A percentile compares a stretch with the other conserved stretches of the same genome.
Conservation (phyloP, 2,113 vertebrate genomes). For the Phocoena sinus region DNA sequence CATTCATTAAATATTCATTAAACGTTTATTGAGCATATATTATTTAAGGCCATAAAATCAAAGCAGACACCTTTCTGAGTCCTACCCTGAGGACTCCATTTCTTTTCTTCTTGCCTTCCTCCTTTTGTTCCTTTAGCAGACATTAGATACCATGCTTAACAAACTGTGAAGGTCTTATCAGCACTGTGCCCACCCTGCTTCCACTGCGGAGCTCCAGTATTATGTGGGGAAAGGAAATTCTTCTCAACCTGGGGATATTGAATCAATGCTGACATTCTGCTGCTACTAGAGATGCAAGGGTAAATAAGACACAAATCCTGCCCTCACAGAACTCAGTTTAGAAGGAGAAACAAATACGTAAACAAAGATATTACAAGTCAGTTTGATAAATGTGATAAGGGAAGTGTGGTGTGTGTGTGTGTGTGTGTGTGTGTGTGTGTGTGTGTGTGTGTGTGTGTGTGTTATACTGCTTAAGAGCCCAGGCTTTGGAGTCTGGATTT, state of each 20-base stretch:
- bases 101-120: background rate
- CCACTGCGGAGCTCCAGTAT: background rate
- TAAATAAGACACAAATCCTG: background rate
- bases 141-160: background rate
- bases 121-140: background rate
- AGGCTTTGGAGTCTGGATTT: background rate
- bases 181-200: background rate
- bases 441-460: background rate
- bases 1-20: background rate
- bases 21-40: background rate
- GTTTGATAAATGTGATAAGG: conserved; percentile 1
- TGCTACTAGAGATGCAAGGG: background rate
- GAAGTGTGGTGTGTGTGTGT: background rate
- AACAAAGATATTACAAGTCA: conserved; percentile 1
- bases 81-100: background rate
- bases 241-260: background rate
- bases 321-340: background rate
- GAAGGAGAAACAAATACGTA: conserved; percentile 17
- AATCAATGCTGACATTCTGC: background rate
- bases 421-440: background rate
- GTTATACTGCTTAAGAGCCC: background rate
- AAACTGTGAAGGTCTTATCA: background rate
- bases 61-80: conserved; percentile 13
- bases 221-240: background rate
- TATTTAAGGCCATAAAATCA: conserved; percentile 1